Base-by-base conservation (phyloP, 2,888 invertebrate species). In the Pristionchus mayeri region DNA sequence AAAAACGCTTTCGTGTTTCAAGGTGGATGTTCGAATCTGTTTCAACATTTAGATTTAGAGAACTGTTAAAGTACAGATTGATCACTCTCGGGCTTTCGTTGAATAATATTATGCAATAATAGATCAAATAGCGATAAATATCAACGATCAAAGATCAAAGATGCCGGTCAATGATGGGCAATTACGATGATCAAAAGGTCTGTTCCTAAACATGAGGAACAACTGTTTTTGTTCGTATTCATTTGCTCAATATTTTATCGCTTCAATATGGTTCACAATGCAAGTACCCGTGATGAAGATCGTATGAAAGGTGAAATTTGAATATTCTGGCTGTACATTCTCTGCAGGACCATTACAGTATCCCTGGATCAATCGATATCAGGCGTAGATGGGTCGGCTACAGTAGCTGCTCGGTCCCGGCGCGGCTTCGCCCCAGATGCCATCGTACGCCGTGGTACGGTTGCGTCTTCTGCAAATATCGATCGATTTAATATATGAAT, bases 361-460 rank as follows among this genome's bases (percentile, higher is more conserved):
- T 57, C 52, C 52, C 52, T 52, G 21, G 50, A 40, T 27, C 50
- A 18, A 76, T 76, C 21, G 57, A 57, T 80, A 80, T n/a, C 75
- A 80, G 27, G 80, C n/a, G 24, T 80, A 80, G 57, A 80, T 80
- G 2, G 34, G 80, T 13, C 80, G 80, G 24, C 54, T 80, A 40
- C 54, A 57, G 57, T 80, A 80, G n/a, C n/a, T 57, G 80, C 57
- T 54, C 13, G 80, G 80, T 57, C 48, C 78, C 27, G 78, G 78
- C 78, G 7, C 80, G 40, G 44, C 71, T 2, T 71, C 71, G 2
- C 80, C 57, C 80, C 80, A 80, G 30, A 80, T 80, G 2, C 57
- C 57, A 57, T 80, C 80, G 57, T 80, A 80, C 11, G 57, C 52
- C 27, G 48, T 11, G 3, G 34, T n/a, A n/a, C 80, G 80, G 24